phyloP scores from a whole-genome alignment of 2,797 vertebrate species.

The Pogonophryne albipinna region DNA sequence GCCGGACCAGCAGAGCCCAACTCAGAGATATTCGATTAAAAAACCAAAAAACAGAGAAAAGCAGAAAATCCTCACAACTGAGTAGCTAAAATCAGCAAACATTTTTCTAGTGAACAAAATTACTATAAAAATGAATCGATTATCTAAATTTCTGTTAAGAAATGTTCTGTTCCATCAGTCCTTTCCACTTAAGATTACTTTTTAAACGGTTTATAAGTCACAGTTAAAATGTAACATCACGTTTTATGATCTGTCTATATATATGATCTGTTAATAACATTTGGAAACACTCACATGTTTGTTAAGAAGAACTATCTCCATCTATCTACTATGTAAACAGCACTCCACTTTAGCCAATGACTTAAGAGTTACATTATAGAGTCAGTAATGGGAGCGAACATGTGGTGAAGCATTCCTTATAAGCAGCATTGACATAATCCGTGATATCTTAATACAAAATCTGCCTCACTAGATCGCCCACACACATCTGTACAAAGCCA shows the following conservation, averaged over 20 bases:
- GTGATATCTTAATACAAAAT: constrained; percentile 15
- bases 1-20: background rate
- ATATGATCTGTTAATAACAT: background rate
- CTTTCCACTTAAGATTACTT: too few species aligned
- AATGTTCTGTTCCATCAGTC: background rate
- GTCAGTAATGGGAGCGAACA: background rate
- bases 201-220: background rate
- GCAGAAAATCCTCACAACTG: background rate
- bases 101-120: background rate
- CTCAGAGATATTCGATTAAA: background rate
- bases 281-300: background rate
- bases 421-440: background rate
- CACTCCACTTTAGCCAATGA: background rate
- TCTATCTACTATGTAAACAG: background rate
- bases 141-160: background rate
- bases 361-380: background rate
- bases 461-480: background rate
- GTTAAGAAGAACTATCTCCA: too few species aligned
- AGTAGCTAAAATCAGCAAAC: background rate
- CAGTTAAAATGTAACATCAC: background rate
- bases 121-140: background rate
- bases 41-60: background rate
- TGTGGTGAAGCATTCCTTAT: background rate
- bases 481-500: constrained; percentile 25
- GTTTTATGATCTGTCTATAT: background rate